phyloP scores from a whole-genome alignment of 2,888 invertebrate species.

The Chrysotoxum bicinctum region DNA sequence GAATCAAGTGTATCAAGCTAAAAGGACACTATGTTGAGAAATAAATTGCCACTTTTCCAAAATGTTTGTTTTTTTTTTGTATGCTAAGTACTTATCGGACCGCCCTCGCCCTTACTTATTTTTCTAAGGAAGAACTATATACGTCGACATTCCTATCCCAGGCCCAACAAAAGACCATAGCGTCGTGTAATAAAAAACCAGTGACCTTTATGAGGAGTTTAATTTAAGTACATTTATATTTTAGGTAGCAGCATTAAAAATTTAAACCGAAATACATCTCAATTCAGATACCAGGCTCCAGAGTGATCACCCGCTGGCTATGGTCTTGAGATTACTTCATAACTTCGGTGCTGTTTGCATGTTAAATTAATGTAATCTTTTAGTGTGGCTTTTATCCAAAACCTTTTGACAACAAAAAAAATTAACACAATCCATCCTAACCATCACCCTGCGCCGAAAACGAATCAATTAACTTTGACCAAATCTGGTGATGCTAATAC shows the following conservation, averaged over 20 bases:
- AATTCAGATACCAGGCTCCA: not conserved
- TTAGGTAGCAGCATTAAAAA: not conserved
- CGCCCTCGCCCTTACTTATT: too few relatives aligned
- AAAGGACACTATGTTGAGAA: too few relatives aligned
- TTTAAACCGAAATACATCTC: not conserved
- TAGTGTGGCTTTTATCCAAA: constrained; percentile 1
- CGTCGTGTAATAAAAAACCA: not conserved
- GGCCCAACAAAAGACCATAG: not conserved
- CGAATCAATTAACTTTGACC: constrained; percentile 46
- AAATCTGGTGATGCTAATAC: not conserved
- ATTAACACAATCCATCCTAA: constrained; percentile 2
- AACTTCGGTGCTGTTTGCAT: constrained; percentile 12
- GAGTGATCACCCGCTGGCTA: not conserved
- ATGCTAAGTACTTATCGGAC: too few relatives aligned
- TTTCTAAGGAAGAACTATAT: too few relatives aligned
- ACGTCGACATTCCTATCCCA: not conserved
- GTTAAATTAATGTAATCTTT: constrained; percentile 28
- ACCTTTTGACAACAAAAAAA: not conserved
- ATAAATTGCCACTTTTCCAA: too few relatives aligned
- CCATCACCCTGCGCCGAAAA: not conserved
- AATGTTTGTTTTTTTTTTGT: too few relatives aligned
- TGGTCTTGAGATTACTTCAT: not conserved
- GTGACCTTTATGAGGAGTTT: not conserved
- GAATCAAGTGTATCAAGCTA: too few relatives aligned
- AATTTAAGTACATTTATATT: too few relatives aligned